These are phyloP conservation scores for Endotricha flammealis DNA, from an alignment of 2,888 invertebrate genomes.

Conservation along the genomic window DNA sequence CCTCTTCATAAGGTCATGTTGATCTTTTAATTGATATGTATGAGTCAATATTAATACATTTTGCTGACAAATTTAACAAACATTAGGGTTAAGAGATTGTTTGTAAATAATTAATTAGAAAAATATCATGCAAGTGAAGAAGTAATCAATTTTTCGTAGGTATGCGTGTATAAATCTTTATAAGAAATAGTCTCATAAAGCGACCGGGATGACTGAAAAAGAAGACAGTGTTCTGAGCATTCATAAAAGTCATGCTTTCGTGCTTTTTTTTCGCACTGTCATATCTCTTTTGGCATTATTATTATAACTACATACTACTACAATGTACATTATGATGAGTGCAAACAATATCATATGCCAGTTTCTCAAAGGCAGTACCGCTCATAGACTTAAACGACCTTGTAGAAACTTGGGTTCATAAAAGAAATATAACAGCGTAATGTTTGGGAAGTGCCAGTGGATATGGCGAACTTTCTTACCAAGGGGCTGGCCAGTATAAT, in stretches of 20 bases:
- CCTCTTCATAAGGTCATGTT: no score
- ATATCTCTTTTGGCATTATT: neutral
- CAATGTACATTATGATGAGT: neutral
- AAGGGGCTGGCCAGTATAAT: slow-evolving; percentile 96
- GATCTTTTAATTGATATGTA: no score
- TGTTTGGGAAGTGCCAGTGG: slow-evolving; percentile 68
- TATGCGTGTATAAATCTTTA: no score
- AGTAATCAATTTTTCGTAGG: no score
- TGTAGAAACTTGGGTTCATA: slow-evolving; percentile 17
- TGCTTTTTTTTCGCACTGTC: neutral
- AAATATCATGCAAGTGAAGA: no score
- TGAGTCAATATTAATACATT: no score
- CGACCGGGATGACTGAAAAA: no score
- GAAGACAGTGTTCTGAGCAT: no score
- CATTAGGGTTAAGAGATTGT: no score
- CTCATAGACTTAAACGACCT: neutral
- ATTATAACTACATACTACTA: neutral
- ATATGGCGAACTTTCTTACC: slow-evolving; percentile 84
- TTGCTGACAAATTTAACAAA: no score
- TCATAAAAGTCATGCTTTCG: neutral
- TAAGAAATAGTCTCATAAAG: no score
- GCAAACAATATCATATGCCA: neutral
- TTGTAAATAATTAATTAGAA: no score
- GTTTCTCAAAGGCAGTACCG: slow-evolving; percentile 1
- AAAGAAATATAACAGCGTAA: slow-evolving; percentile 60